Percentiles rank a stretch among this genome's conserved stretches.
Evolutionary conservation across 2,113 vertebrate genomes (phyloP).

Genomic region (Uropsilus gracilis): DNA sequence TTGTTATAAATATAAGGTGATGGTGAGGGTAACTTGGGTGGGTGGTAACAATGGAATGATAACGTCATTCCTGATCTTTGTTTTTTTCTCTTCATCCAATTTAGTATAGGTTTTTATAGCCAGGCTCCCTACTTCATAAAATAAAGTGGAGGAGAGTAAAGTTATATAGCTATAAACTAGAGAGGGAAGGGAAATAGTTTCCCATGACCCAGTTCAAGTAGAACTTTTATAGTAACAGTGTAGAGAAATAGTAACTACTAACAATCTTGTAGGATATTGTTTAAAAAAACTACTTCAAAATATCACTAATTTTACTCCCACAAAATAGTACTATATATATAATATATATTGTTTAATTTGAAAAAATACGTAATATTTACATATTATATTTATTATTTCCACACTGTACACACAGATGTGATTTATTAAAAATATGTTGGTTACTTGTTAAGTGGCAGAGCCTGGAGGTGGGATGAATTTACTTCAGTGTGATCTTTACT

Average conservation of each 20-base stretch:
- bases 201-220: neutral
- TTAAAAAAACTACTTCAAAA: neutral
- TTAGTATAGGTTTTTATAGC: slow-evolving; percentile 49
- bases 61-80: slow-evolving; percentile 45
- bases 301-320: neutral
- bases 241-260: neutral
- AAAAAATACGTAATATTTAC: too few species aligned
- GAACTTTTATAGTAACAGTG: neutral
- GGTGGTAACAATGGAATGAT: slow-evolving; percentile 28
- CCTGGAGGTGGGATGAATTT: neutral
- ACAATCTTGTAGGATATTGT: neutral
- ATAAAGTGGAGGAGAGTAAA: slow-evolving; percentile 41
- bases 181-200: neutral
- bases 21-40: neutral
- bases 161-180: neutral
- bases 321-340: neutral
- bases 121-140: slow-evolving; percentile 58
- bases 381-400: neutral
- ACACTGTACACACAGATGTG: too few species aligned
- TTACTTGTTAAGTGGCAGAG: neutral
- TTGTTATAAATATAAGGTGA: slow-evolving; percentile 27
- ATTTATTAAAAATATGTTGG: neutral
- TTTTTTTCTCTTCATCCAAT: slow-evolving; percentile 57
- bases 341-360: too few species aligned
- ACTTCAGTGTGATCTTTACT: neutral